A percentile compares a stretch with the other conserved stretches of the same genome.
Conservation (phyloP, 2,113 vertebrate species). For the Odontesthes bonariensis region DNA sequence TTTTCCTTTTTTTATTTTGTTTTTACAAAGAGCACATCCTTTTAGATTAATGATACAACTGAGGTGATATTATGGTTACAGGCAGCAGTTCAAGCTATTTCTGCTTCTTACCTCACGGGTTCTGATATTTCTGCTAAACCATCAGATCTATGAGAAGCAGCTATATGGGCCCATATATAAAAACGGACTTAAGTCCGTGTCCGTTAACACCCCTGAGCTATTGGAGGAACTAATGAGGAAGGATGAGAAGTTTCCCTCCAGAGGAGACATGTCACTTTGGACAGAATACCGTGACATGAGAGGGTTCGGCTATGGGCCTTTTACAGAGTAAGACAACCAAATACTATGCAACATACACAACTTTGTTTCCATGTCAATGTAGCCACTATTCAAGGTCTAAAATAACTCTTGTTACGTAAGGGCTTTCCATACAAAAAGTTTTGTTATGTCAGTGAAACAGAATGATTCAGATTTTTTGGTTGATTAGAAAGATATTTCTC, state of each 20-base stretch:
- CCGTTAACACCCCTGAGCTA: conserved; percentile 85
- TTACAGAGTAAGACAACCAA: conserved; percentile 87
- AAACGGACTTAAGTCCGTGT: conserved; percentile 63
- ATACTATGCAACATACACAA: background rate
- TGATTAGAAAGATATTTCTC: no score
- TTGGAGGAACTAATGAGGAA: conserved; percentile 90
- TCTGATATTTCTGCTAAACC: background rate
- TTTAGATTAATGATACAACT: no score
- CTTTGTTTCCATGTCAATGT: no score
- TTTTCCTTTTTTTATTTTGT: no score
- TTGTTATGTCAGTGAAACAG: background rate
- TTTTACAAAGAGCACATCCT: no score
- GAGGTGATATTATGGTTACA: background rate
- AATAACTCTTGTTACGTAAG: no score
- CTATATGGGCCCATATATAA: conserved; percentile 89
- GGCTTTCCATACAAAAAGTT: no score
- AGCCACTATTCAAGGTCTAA: no score
- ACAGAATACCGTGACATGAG: conserved; percentile 87
- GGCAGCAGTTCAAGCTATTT: background rate
- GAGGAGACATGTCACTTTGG: conserved; percentile 89
- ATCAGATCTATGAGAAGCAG: conserved; percentile 81
- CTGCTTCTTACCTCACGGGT: background rate
- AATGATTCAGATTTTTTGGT: no score
- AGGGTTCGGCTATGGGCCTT: conserved; percentile 87
- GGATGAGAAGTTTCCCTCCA: conserved; percentile 89